Evolutionary conservation across 2,888 invertebrate species (phyloP).

Genomic region (Horisme vitalbata): DNA sequence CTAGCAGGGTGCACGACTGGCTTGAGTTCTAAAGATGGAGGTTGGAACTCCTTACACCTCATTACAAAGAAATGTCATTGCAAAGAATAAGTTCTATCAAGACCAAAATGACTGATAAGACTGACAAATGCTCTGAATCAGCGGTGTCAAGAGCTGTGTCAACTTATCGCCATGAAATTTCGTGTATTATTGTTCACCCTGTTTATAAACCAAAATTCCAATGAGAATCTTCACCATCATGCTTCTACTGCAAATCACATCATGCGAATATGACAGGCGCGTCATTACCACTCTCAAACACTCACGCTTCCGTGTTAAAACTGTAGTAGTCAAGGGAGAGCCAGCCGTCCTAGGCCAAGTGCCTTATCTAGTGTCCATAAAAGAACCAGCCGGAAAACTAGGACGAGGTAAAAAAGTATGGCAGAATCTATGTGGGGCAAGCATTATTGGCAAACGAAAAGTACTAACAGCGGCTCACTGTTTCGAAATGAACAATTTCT

Average conservation of each 20-base stretch:
- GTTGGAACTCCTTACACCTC: no score
- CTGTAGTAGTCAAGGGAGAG: conserved; percentile 52
- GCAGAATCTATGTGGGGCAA: conserved; percentile 61
- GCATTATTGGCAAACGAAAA: conserved; percentile 48
- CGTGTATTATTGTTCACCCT: conserved; percentile 8
- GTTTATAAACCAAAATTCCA: conserved; percentile 31
- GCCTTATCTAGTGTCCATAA: conserved; percentile 62
- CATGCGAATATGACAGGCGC: conserved; percentile 43
- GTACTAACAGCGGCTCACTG: conserved; percentile 67
- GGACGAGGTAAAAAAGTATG: conserved; percentile 36
- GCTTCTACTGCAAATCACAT: conserved; percentile 29
- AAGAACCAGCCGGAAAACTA: conserved; percentile 38
- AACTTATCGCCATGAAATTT: conserved; percentile 9
- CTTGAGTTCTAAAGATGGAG: no score
- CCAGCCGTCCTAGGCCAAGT: conserved; percentile 44
- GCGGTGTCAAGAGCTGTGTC: no score
- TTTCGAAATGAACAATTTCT: conserved; percentile 57
- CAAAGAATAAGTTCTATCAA: no score
- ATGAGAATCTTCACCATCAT: conserved; percentile 40
- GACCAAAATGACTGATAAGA: no score
- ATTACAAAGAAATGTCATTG: no score
- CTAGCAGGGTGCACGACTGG: no score
- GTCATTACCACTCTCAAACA: conserved; percentile 58
- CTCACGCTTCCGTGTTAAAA: conserved; percentile 45
- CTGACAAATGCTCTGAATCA: no score